Conservation (phyloP, 2,888 invertebrate species). For the Nomada lathburiana region DNA sequence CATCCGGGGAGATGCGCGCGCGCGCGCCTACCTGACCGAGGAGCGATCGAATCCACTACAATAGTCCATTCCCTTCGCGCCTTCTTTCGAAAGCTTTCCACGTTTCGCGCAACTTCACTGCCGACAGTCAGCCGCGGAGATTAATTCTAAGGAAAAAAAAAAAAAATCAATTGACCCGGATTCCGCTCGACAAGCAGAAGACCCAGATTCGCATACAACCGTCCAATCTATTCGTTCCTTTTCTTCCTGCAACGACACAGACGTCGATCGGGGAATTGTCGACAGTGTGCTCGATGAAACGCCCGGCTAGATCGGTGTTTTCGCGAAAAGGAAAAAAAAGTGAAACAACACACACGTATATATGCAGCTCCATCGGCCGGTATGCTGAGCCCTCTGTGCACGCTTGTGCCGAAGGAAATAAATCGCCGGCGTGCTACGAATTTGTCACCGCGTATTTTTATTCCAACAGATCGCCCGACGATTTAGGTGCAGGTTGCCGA, state of each 20-base stretch:
- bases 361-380: not conserved
- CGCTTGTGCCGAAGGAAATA: conserved; percentile 29
- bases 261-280: not conserved
- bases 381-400: not conserved
- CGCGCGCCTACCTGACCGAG: conserved; percentile 21
- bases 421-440: conserved; percentile 54
- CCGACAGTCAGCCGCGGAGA: conserved; percentile 36
- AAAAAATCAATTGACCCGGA: not conserved
- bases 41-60: conserved; percentile 43
- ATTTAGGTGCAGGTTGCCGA: conserved; percentile 58
- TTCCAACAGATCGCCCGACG: conserved; percentile 50
- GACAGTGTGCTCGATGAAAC: not conserved
- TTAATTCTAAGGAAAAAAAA: conserved; percentile 6
- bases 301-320: conserved; percentile 5
- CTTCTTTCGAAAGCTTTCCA: no score
- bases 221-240: conserved; percentile 3
- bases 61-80: not conserved
- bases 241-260: not conserved
- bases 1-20: conserved; percentile 29
- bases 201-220: not conserved
- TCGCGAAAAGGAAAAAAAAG: not conserved
- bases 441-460: conserved; percentile 53
- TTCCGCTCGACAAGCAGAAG: not conserved
- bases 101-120: not conserved
- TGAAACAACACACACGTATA: not conserved